These are phyloP conservation scores for Bujurquina vittata DNA, from an alignment of 2,113 vertebrate genomes.

Conservation along the genomic window DNA sequence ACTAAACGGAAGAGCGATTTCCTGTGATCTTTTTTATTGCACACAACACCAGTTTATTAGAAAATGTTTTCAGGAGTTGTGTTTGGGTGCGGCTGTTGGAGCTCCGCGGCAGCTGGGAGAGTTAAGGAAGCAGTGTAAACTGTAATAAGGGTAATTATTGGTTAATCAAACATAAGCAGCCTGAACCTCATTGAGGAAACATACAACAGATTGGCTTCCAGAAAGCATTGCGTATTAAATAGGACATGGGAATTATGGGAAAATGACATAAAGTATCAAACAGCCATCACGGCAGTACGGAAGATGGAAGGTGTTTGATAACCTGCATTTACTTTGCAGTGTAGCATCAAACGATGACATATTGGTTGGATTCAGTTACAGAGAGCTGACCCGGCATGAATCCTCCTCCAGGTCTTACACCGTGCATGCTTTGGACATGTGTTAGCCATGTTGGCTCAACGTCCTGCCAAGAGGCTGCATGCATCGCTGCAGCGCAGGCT, in stretches of 20 bases:
- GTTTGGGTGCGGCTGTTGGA: constrained; percentile 10
- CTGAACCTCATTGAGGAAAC: constrained; percentile 33
- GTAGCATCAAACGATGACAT: constrained; percentile 39
- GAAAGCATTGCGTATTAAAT: neutral
- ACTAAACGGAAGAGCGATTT: constrained; percentile 10
- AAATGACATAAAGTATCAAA: neutral
- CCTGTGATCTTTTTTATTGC: constrained; percentile 27
- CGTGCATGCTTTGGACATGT: constrained; percentile 61
- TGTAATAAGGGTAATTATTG: constrained; percentile 41
- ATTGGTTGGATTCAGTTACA: constrained; percentile 46
- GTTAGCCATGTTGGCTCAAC: constrained; percentile 45
- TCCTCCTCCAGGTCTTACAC: constrained; percentile 44
- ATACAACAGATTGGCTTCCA: constrained; percentile 10
- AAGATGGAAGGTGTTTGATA: constrained; percentile 20
- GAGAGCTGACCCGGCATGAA: constrained; percentile 44
- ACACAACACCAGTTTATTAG: constrained; percentile 23
- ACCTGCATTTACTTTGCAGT: constrained; percentile 31
- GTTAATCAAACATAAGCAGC: constrained; percentile 25
- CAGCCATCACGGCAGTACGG: constrained; percentile 1
- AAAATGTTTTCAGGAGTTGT: constrained; percentile 31
- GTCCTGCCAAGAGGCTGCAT: constrained; percentile 67
- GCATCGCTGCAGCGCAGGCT: constrained; percentile 66
- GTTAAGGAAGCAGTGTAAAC: constrained; percentile 14
- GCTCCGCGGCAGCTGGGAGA: neutral
- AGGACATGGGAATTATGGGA: neutral